phyloP scores from a whole-genome alignment of 92 coral and sea anemone genomes.

The Virgularia gustaviana region DNA sequence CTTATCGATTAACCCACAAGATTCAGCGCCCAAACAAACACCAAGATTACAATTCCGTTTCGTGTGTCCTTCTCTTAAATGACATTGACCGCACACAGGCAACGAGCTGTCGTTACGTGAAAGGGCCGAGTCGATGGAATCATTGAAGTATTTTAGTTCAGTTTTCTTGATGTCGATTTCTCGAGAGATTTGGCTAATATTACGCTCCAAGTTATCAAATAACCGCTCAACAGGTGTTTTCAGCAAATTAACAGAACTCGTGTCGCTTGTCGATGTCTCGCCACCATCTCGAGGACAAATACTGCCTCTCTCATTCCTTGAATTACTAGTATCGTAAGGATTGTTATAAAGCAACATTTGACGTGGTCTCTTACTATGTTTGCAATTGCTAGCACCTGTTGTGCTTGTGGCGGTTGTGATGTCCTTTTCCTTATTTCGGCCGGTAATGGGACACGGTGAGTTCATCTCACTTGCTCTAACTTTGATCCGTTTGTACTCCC shows the following conservation, averaged over 20 bases:
- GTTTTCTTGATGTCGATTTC: constrained; percentile 19
- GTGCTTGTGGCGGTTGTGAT: neutral
- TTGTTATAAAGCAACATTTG: neutral
- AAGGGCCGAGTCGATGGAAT: constrained; percentile 15
- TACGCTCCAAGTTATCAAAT: constrained; percentile 23
- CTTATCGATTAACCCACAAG: constrained; percentile 32
- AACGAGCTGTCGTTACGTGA: constrained; percentile 20
- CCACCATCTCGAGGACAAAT: neutral
- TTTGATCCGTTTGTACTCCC: constrained; percentile 49
- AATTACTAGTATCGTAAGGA: neutral
- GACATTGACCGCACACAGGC: constrained; percentile 53
- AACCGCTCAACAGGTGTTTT: constrained; percentile 47
- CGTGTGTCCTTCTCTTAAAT: constrained; percentile 39
- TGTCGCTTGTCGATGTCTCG: neutral
- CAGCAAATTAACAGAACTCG: neutral
- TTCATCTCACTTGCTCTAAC: constrained; percentile 47
- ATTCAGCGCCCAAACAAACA: constrained; percentile 23
- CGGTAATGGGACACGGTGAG: constrained; percentile 21
- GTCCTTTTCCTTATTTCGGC: neutral
- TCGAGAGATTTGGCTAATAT: constrained; percentile 15
- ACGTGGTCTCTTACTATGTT: neutral
- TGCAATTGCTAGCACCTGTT: neutral
- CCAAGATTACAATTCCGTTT: constrained; percentile 36
- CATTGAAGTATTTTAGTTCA: constrained; percentile 4
- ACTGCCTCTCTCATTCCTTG: neutral